Base-by-base conservation (phyloP, 2,113 vertebrate genomes). In the Sorex fumeus region DNA sequence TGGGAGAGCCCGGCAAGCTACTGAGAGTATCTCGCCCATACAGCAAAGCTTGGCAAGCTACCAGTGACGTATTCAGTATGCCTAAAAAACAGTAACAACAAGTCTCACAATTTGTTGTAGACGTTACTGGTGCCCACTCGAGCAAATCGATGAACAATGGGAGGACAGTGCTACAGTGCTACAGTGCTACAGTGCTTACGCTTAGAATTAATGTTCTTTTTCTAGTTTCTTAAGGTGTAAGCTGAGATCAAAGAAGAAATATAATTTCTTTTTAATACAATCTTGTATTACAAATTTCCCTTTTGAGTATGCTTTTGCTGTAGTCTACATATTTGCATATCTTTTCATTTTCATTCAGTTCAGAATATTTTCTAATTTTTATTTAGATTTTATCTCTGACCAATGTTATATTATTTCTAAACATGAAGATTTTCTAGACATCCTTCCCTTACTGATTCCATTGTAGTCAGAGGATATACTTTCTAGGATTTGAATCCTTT, bases 291-390 rank as follows among this genome's bases (percentile, higher is more conserved):
- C 72, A 8, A 6, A 2, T 79, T 64, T 72, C 43, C 21, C 40
- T 70, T 47, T 62, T 57, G 53, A 60, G 72, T 70, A 3, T 36
- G 32, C 60, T 27, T 40, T 76, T 32, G 34, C 32, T 77, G 34
- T 27, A 21, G 53, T 7, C 32, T 21, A 19, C 30, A 72, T 25
- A 40, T 50, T 84, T 83, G 34, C 10, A 36, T 75, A n/a, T 43
- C 66, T 53, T 74, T 53, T 67, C 30, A 40, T 64, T 88, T 84
- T 71, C 25, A 40, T n/a, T n/a, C n/a, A n/a, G n/a, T 84, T 78
- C 28, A 64, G 28, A 72, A 72, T 88, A 40, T n/a, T 32, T 10
- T 60, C 69, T 71, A 12, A 84, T 36, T 53, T 66, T 53, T 8
- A 18, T 71, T 36, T 84, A 36, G 8, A 72, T 84, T 72, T 84